phyloP scores from a whole-genome alignment of 2,888 invertebrate genomes.

The Argynnis bischoffii region DNA sequence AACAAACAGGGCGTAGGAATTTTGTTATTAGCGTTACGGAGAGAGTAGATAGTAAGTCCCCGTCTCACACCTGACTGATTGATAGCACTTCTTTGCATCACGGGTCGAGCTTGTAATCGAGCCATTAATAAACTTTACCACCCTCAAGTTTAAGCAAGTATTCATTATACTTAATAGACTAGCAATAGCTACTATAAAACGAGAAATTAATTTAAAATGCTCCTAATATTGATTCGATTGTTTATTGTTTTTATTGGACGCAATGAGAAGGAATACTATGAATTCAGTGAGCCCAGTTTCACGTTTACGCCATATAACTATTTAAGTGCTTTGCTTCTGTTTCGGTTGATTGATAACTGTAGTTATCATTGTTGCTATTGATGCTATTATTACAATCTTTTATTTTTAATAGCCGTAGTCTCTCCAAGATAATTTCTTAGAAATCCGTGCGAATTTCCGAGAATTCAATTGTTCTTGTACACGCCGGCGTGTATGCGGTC shows the following conservation, averaged over 20 bases:
- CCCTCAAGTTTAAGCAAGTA: constrained; percentile 79
- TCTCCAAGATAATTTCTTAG: no score
- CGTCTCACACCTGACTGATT: constrained; percentile 82
- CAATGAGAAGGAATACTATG: not conserved
- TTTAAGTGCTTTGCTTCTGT: no score
- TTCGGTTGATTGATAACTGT: no score
- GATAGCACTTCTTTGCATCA: constrained; percentile 82
- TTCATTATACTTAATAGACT: constrained; percentile 81
- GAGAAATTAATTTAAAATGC: constrained; percentile 39
- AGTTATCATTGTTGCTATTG: no score
- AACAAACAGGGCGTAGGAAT: constrained; percentile 79
- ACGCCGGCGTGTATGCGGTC: no score
- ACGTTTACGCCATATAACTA: not conserved
- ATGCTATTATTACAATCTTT: no score
- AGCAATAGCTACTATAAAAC: constrained; percentile 65
- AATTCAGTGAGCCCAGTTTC: constrained; percentile 11
- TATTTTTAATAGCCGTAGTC: no score
- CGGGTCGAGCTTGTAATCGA: constrained; percentile 82
- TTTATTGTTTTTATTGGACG: constrained; percentile 4
- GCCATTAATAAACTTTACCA: constrained; percentile 82
- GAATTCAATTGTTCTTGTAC: no score
- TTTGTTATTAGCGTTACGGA: constrained; percentile 81
- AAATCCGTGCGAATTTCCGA: no score
- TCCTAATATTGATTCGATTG: constrained; percentile 2
- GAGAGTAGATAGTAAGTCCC: constrained; percentile 64